These are phyloP conservation scores for Limnephilus rhombicus DNA, from an alignment of 2,888 invertebrate genomes.

Conservation along the genomic window DNA sequence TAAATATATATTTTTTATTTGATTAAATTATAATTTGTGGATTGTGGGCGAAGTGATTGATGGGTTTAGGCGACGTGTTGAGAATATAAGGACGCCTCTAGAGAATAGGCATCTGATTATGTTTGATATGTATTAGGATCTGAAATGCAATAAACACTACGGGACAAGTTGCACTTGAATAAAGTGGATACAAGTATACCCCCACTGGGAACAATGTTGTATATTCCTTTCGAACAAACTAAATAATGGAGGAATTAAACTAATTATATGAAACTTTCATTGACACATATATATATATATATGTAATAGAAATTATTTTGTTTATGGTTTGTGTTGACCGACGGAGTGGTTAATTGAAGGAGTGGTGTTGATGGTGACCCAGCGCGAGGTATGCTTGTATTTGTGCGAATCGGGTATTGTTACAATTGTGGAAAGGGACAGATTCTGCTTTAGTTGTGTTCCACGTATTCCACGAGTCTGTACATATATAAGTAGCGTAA, in stretches of 20 bases:
- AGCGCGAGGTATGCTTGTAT: slow-evolving; percentile 18
- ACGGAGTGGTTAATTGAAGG: slow-evolving; percentile 3
- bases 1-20: slow-evolving; percentile 43
- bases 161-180: not conserved
- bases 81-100: slow-evolving; percentile 17
- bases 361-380: not conserved
- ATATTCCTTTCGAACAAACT: slow-evolving; percentile 14
- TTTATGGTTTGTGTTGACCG: slow-evolving; percentile 14
- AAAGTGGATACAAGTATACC: not conserved
- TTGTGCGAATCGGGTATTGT: not conserved
- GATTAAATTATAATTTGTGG: not conserved
- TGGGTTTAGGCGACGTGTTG: not conserved
- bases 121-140: slow-evolving; percentile 35
- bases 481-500: slow-evolving; percentile 60
- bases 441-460: slow-evolving; percentile 63
- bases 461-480: slow-evolving; percentile 61
- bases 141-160: slow-evolving; percentile 27
- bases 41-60: not conserved
- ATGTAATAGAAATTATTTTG: slow-evolving; percentile 18
- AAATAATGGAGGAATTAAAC: not conserved
- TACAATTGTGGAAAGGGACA: slow-evolving; percentile 29
- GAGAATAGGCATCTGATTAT: not conserved
- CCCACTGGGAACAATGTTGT: not conserved
- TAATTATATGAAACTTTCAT: not conserved
- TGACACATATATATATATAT: not conserved